A percentile compares a stretch with the other conserved stretches of the same genome.
Conservation (phyloP, 35 echinoderm and acorn worm genomes). For the Heliocidaris tuberculata region DNA sequence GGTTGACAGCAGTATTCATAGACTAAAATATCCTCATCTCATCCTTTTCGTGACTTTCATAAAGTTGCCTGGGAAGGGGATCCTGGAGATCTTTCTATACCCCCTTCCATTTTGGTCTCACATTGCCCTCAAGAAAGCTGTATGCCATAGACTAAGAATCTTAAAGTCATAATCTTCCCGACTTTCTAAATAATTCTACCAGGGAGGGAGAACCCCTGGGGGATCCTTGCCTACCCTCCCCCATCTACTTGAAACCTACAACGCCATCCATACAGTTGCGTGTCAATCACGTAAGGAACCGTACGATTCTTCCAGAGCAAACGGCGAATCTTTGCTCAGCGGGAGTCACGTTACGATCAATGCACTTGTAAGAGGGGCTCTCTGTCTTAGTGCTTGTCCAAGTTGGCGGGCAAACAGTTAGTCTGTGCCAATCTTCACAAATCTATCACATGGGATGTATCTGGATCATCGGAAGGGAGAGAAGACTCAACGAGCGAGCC, state of each 20-base stretch:
- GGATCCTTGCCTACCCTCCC: not conserved
- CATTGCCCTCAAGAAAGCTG: not conserved
- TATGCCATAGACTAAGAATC: too few relatives aligned
- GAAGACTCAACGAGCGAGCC: not conserved
- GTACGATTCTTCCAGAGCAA: constrained; percentile 13
- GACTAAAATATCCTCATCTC: too few relatives aligned
- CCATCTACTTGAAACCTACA: not conserved
- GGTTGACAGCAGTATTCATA: too few relatives aligned
- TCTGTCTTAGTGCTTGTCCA: not conserved
- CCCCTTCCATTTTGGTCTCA: not conserved
- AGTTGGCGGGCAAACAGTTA: constrained; percentile 2
- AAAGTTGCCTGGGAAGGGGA: too few relatives aligned
- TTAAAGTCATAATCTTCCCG: too few relatives aligned
- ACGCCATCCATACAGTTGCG: not conserved
- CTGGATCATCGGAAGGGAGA: not conserved
- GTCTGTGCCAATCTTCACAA: constrained; percentile 7
- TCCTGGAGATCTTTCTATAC: not conserved
- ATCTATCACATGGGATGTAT: not conserved
- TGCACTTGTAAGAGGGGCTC: constrained; percentile 25
- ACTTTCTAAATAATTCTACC: too few relatives aligned
- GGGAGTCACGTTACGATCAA: constrained; percentile 43
- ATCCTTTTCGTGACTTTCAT: too few relatives aligned
- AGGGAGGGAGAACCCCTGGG: not conserved
- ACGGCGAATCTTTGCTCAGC: constrained; percentile 7
- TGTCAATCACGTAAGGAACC: constrained; percentile 22